Base-by-base conservation (phyloP, 2,113 vertebrate species). In the Chionodraco myersi region DNA sequence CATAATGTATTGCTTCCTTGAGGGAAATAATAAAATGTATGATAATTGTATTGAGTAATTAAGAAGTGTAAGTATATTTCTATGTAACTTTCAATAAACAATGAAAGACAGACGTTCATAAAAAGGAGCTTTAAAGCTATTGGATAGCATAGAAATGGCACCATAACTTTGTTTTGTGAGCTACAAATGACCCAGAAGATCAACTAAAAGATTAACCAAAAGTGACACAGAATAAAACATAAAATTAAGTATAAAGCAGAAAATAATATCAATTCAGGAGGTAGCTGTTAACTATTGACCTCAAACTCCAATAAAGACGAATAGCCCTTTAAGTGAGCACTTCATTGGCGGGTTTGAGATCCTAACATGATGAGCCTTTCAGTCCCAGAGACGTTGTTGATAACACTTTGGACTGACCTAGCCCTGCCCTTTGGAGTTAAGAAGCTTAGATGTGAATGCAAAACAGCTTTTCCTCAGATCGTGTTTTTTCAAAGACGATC, bases 251-350 rank as follows among this genome's bases (percentile, higher is more conserved):
- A 49, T 62, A 69, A 79, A 57, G 45, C 48, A 79, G 49, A 78
- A 75, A 82, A 63, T 60, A 86, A 84, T 21, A 67, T 62, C 13
- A 72, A 49, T 86, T 90, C 84, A 91, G 88, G 94, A 95, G 94
- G 93, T 94, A 95, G 94, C 89, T 91, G 83, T 88, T 90, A 91
- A 93, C 81, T 79, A 90, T 92, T 85, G 72, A 74, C 82, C 85
- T 88, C 71, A 15, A 86, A 87, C 79, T 78, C 71, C 61, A 83
- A 89, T 84, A 84, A 80, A 81, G 68, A 89, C 76, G 88, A 88
- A 89, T 60, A 89, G 30, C 60, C 63, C 64, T 82, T 73, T 18
- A 79, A 65, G 80, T 52, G 61, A 85, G 75, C 60, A 80, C 75
- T 89, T 77, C 60, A 57, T 74, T 77, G 56, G 61, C 21, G 76